Percentiles rank a stretch among this genome's conserved stretches.
phyloP scores from a whole-genome alignment of 2,797 vertebrate genomes.

The Cossypha heuglini region DNA sequence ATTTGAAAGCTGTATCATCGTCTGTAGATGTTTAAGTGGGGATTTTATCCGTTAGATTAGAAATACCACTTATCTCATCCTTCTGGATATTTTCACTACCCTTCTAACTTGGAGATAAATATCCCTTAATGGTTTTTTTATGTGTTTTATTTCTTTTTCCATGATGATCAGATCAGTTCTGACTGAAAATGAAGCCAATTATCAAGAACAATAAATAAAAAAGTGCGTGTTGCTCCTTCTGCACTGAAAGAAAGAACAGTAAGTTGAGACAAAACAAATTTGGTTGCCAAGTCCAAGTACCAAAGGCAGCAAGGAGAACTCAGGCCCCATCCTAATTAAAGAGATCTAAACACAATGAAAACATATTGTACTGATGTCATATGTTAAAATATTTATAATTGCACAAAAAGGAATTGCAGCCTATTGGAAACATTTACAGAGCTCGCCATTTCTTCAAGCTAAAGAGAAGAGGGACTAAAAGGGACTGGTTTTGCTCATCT shows the following conservation, averaged over 20 bases:
- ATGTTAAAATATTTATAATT: constrained; percentile 71
- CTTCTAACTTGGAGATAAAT: constrained; percentile 69
- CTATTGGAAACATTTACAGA: constrained; percentile 56
- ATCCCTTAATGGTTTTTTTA: constrained; percentile 67
- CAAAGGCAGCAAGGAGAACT: constrained; percentile 61
- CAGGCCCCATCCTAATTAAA: constrained; percentile 68
- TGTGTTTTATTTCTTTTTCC: constrained; percentile 71
- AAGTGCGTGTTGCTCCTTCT: constrained; percentile 34
- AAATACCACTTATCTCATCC: constrained; percentile 70
- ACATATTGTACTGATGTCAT: constrained; percentile 68
- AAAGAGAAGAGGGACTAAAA: neutral
- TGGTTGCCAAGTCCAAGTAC: constrained; percentile 67
- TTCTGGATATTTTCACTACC: constrained; percentile 73
- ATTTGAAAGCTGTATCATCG: constrained; percentile 43
- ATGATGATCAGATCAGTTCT: constrained; percentile 66
- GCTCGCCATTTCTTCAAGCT: neutral
- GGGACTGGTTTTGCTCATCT: neutral
- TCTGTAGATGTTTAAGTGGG: constrained; percentile 65
- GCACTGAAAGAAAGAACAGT: constrained; percentile 55
- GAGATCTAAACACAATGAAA: constrained; percentile 70
- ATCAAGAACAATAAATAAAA: constrained; percentile 74
- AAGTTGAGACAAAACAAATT: constrained; percentile 61
- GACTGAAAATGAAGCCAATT: constrained; percentile 67
- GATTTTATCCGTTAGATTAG: constrained; percentile 66
- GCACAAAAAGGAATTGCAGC: constrained; percentile 52